These are phyloP conservation scores for Drosophila melanogaster DNA, from an alignment of 1,140 invertebrate species.

Conservation along the genomic window Release_6_plus_ISO1_MT NT_033777.3:21617001-21617500, in stretches of 20 bases:
- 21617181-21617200: conserved; percentile 59
- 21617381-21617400: conserved; percentile 1
- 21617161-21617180: conserved; percentile 24
- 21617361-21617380: conserved; percentile 4
- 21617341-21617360: background rate
- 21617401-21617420: background rate
- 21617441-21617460: too few species aligned
- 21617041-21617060: conserved; percentile 29
- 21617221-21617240: conserved; percentile 70
- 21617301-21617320: conserved; percentile 7
- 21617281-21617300: background rate
- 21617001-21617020: conserved; percentile 80
- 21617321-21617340: conserved; percentile 7
- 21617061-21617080: conserved; percentile 10
- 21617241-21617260: conserved; percentile 7
- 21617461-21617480: too few species aligned
- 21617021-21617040: conserved; percentile 38
- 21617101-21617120: conserved; percentile 51
- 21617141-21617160: conserved; percentile 64
- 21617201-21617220: conserved; percentile 77
- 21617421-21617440: too few species aligned
- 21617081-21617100: conserved; percentile 40
- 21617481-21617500: too few species aligned
- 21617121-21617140: conserved; percentile 55
- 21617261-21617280: conserved; percentile 1